These are phyloP conservation scores for Machaerirhynchus nigripectus DNA, from an alignment of 2,113 vertebrate genomes.

Conservation along the genomic window DNA sequence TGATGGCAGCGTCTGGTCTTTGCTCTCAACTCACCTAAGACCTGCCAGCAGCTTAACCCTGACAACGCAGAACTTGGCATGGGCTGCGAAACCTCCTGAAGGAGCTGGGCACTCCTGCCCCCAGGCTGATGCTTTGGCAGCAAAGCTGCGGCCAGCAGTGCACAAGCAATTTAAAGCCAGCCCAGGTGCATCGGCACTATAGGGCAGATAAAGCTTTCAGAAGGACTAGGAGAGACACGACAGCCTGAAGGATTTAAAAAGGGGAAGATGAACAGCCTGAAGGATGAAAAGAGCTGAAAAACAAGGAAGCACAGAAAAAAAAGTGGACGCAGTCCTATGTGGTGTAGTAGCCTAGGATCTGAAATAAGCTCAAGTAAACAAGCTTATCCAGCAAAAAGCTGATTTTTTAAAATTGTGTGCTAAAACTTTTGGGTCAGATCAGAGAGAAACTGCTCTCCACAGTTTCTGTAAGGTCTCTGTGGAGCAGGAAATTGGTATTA, in stretches of 20 bases:
- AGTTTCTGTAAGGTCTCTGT: background rate
- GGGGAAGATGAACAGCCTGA: background rate
- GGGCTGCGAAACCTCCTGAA: background rate
- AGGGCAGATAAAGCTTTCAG: background rate
- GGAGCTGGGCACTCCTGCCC: background rate
- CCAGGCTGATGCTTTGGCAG: background rate
- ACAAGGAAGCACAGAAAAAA: background rate
- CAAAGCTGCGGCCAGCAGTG: background rate
- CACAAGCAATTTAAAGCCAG: background rate
- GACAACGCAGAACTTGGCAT: background rate
- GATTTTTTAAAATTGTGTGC: background rate
- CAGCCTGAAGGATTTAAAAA: background rate
- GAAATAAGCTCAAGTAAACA: background rate
- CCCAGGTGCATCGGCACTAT: too few species aligned
- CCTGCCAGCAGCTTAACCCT: background rate
- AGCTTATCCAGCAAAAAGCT: background rate
- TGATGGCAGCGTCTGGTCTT: background rate
- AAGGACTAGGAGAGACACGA: background rate
- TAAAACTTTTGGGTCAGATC: background rate
- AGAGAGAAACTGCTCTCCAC: background rate
- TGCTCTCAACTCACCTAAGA: background rate
- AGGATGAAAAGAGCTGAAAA: background rate
- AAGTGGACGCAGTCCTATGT: background rate
- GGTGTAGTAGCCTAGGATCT: background rate
- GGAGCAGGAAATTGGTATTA: background rate